Conservation (phyloP, 2,797 vertebrate species). For the Sebastes oblongus region DNA sequence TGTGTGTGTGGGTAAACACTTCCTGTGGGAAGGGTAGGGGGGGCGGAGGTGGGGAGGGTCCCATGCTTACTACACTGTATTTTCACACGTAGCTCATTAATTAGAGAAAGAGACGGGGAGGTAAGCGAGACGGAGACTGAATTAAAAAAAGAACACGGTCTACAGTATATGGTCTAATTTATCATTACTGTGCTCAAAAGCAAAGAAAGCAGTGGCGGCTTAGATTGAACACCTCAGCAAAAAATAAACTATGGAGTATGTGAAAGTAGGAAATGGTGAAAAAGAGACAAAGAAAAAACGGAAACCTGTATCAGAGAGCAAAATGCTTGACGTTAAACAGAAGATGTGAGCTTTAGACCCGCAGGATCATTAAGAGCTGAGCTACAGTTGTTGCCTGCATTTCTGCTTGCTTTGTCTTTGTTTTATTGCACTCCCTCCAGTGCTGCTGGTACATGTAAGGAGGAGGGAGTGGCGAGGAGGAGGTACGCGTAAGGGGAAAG, state of each 20-base stretch:
- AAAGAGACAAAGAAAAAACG: not conserved
- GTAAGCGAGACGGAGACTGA: not conserved
- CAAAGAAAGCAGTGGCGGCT: not conserved
- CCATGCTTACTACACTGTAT: slow-evolving; percentile 28
- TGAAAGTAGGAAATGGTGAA: not conserved
- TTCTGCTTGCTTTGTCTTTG: slow-evolving; percentile 45
- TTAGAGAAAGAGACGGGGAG: not conserved
- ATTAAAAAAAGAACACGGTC: not conserved
- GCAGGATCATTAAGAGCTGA: slow-evolving; percentile 39
- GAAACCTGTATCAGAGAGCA: not conserved
- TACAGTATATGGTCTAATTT: slow-evolving; percentile 4
- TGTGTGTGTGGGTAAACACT: slow-evolving; percentile 61
- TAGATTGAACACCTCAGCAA: not conserved
- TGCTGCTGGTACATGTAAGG: slow-evolving; percentile 57
- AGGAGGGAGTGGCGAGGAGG: slow-evolving; percentile 54
- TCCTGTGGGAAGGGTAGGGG: slow-evolving; percentile 58
- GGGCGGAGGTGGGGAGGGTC: slow-evolving; percentile 13
- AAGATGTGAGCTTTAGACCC: slow-evolving; percentile 6
- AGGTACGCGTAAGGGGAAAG: slow-evolving; percentile 12
- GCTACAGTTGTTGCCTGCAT: slow-evolving; percentile 35
- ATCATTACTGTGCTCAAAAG: not conserved
- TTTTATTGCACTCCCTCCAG: slow-evolving; percentile 49
- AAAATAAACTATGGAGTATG: not conserved
- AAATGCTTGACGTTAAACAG: slow-evolving; percentile 4
- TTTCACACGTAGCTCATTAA: slow-evolving; percentile 39